phyloP scores from a whole-genome alignment of 1,140 invertebrate species.

The Laupala kohalensis region DNA sequence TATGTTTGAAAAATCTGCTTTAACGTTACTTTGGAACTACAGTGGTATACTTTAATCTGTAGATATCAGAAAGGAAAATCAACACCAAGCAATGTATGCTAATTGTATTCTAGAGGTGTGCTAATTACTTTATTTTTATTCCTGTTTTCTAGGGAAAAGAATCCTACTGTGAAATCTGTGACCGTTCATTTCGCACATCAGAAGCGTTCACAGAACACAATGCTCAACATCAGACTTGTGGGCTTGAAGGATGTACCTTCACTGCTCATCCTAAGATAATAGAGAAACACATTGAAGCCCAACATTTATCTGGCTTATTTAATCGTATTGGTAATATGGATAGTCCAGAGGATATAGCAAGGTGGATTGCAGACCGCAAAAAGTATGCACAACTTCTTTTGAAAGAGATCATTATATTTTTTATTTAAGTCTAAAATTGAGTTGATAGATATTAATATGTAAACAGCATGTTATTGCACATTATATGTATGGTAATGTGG shows the following conservation, averaged over 20 bases:
- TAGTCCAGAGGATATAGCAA: slow-evolving; percentile 62
- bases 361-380: slow-evolving; percentile 68
- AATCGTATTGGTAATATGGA: slow-evolving; percentile 57
- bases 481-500: too few species aligned
- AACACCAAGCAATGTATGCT: too few species aligned
- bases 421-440: neutral
- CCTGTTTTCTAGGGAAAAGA: too few species aligned
- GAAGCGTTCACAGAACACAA: slow-evolving; percentile 48
- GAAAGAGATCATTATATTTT: neutral
- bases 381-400: too few species aligned
- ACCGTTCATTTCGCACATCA: slow-evolving; percentile 46
- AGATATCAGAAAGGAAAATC: too few species aligned
- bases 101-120: too few species aligned
- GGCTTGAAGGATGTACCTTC: slow-evolving; percentile 68
- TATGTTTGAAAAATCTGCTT: too few species aligned
- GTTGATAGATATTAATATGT: neutral
- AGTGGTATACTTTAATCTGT: too few species aligned
- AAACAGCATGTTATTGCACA: too few species aligned
- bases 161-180: slow-evolving; percentile 62
- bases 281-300: slow-evolving; percentile 62
- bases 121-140: too few species aligned
- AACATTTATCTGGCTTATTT: slow-evolving; percentile 66
- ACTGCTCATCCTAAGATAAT: slow-evolving; percentile 63
- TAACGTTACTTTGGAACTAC: too few species aligned
- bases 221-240: slow-evolving; percentile 55